These are phyloP conservation scores for Psilopogon haemacephalus DNA, from an alignment of 2,113 vertebrate genomes.

Conservation along the genomic window DNA sequence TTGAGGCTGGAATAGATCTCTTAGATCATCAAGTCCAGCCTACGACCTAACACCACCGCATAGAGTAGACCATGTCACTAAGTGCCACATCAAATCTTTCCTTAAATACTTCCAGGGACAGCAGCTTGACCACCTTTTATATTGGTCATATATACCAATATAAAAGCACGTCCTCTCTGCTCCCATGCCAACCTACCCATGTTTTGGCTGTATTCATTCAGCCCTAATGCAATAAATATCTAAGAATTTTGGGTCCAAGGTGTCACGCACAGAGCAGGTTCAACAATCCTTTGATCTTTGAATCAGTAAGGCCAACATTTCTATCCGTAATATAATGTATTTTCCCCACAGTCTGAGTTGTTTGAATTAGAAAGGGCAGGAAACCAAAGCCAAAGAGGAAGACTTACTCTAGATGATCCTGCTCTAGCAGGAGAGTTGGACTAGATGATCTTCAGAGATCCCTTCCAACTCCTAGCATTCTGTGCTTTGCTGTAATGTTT, in stretches of 20 bases:
- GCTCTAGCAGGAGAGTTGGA: no score
- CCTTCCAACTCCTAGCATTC: no score
- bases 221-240: background rate
- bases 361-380: background rate
- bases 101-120: no score
- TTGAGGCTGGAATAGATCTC: no score
- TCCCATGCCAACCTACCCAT: background rate
- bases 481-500: background rate
- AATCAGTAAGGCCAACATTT: background rate
- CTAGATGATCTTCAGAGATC: no score
- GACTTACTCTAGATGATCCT: background rate
- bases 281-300: background rate
- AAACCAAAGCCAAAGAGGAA: background rate
- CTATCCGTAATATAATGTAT: background rate
- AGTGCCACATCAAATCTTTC: no score
- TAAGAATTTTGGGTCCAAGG: background rate
- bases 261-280: background rate
- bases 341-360: background rate
- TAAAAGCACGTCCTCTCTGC: background rate
- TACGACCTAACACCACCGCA: no score
- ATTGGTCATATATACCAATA: background rate
- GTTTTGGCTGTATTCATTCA: background rate
- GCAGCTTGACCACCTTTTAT: no score
- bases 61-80: no score
- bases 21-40: no score